Conservation (phyloP, 2,113 vertebrate species). For the Hyla sarda region DNA sequence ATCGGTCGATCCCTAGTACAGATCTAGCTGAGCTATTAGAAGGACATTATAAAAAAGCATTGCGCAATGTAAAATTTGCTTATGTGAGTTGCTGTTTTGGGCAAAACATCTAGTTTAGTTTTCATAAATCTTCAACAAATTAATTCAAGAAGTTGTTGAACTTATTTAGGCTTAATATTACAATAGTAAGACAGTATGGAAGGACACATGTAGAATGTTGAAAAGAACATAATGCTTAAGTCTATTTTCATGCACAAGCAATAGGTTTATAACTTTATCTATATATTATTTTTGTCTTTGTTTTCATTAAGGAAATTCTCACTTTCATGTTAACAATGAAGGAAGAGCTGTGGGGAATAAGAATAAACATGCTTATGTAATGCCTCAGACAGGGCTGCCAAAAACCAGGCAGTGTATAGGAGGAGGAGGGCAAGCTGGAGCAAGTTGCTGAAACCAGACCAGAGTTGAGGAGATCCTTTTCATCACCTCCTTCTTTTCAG, state of each 20-base stretch:
- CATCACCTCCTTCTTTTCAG: conserved; percentile 31
- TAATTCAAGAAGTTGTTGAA: background rate
- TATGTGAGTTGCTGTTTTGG: background rate
- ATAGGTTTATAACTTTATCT: conserved; percentile 11
- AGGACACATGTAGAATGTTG: background rate
- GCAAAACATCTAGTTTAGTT: too few relatives aligned
- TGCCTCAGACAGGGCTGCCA: conserved; percentile 12
- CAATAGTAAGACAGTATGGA: background rate
- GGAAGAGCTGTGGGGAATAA: conserved; percentile 29
- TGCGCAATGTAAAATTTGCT: background rate
- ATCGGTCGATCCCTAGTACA: too few relatives aligned
- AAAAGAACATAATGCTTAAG: background rate
- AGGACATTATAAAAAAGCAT: background rate
- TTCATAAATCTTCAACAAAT: background rate
- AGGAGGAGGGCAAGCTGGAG: background rate
- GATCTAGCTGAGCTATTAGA: background rate
- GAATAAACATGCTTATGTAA: conserved; percentile 55
- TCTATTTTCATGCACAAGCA: background rate
- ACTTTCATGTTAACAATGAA: conserved; percentile 56
- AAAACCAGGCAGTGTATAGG: background rate
- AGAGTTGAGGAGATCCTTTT: conserved; percentile 4
- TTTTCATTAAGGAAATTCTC: conserved; percentile 47
- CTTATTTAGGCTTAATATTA: background rate
- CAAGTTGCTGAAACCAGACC: background rate
- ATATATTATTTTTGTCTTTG: conserved; percentile 43